Evolutionary conservation across 2,888 invertebrate species (phyloP), one percentile per base, ranked within the genome.

Genomic region (Cenopis cana): DNA sequence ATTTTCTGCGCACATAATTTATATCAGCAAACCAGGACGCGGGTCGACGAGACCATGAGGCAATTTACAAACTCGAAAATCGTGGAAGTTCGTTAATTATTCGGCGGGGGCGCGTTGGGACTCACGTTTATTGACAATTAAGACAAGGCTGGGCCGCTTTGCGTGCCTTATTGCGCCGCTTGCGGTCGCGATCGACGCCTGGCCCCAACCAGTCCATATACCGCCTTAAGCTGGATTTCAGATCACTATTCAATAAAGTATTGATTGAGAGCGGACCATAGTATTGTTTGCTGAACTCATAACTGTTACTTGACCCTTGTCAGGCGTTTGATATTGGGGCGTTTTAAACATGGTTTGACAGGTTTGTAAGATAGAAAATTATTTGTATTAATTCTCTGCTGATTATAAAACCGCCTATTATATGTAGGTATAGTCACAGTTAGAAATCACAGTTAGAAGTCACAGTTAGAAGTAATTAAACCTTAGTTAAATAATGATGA

Each of bases 71-170:
- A 93, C 91, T 93, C 90, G 90, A 91, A 93, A 93, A 93, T 93
- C 92, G 90, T 88, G 89, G 89, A 93, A 93, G 91, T 93, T 91
- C 89, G 91, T 93, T 93, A 93, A 93, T 93, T 93, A 92, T 93
- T 92, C 89, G 88, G 82, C 82, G 87, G 85, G 88, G 85, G 85
- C 81, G 83, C 85, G 80, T 83, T 79, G 89, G 88, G 90, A 87
- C 90, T 88, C 88, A 88, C 88, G 85, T 88, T 93, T 93, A 93
- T 93, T 91, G 93, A 90, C 92, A 91, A 93, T 92, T 91, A 91
- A 90, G 89, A 90, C 87, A 85, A 86, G 89, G 82, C 87, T 85
- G 84, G 79, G 82, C 85, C 87, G 84, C 84, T 88, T 86, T 82
- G 82, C 84, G 86, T 86, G 83, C 86, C 87, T 88, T 89, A 89